phyloP scores from a whole-genome alignment of 2,113 vertebrate genomes.

The Pteruthius melanotis region DNA sequence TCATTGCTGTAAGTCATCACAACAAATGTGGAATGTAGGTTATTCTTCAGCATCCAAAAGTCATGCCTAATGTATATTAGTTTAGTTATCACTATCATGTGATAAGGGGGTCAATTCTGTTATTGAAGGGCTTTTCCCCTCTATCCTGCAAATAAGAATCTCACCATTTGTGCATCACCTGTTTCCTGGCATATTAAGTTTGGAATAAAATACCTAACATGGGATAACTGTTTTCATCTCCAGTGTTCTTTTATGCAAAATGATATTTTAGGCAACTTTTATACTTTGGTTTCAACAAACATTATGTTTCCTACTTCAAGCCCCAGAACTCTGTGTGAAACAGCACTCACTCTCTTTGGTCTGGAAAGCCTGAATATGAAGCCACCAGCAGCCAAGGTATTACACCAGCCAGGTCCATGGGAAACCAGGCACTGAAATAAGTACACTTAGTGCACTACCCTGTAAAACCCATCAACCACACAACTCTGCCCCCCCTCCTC shows the following conservation, averaged over 20 bases:
- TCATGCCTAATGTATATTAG: neutral
- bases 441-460: neutral
- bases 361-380: neutral
- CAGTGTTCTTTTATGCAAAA: neutral
- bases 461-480: neutral
- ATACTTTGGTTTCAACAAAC: neutral
- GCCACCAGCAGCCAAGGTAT: neutral
- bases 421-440: neutral
- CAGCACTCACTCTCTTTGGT: neutral
- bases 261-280: neutral
- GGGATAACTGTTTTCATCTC: neutral
- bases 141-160: neutral
- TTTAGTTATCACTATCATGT: neutral
- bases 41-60: neutral
- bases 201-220: neutral
- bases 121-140: neutral
- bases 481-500: neutral
- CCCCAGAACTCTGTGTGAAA: neutral
- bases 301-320: neutral
- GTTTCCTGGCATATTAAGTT: neutral
- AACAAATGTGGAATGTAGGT: neutral
- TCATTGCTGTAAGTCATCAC: neutral
- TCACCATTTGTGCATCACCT: neutral
- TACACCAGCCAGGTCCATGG: neutral
- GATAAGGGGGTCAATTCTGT: neutral